These are phyloP conservation scores for Macrosiphum euphorbiae DNA, from an alignment of 2,888 invertebrate species.

Conservation along the genomic window DNA sequence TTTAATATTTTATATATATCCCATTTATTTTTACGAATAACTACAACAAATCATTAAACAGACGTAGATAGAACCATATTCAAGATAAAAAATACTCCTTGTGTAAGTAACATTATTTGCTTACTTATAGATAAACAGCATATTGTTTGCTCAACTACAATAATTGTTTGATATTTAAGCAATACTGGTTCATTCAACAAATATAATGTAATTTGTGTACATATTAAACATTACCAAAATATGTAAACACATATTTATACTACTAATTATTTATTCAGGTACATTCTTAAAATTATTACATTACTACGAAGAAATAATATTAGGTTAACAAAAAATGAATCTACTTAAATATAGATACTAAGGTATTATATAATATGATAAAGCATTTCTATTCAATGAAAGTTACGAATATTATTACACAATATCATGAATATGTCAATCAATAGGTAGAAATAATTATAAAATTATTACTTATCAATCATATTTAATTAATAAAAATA, in stretches of 20 bases:
- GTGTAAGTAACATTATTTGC: neutral
- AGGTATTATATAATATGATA: neutral
- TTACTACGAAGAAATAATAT: neutral
- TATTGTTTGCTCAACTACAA: neutral
- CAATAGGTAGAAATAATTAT: neutral
- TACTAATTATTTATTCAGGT: conserved; percentile 38
- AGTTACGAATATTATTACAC: neutral
- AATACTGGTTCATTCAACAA: neutral
- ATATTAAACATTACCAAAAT: neutral
- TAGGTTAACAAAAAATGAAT: neutral
- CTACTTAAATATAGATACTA: neutral
- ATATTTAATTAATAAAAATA: neutral
- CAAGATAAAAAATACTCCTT: neutral
- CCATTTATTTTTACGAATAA: neutral
- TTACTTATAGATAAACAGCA: neutral
- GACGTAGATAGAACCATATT: neutral
- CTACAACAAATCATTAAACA: neutral
- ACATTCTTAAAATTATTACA: neutral
- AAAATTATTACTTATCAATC: neutral
- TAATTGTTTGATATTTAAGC: neutral
- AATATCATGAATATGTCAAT: neutral
- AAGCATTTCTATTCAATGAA: neutral
- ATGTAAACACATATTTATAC: neutral
- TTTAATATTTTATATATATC: neutral
- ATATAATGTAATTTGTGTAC: neutral